Base-by-base conservation (phyloP, 2,888 invertebrate species). In the Eucera pruinosa region DNA sequence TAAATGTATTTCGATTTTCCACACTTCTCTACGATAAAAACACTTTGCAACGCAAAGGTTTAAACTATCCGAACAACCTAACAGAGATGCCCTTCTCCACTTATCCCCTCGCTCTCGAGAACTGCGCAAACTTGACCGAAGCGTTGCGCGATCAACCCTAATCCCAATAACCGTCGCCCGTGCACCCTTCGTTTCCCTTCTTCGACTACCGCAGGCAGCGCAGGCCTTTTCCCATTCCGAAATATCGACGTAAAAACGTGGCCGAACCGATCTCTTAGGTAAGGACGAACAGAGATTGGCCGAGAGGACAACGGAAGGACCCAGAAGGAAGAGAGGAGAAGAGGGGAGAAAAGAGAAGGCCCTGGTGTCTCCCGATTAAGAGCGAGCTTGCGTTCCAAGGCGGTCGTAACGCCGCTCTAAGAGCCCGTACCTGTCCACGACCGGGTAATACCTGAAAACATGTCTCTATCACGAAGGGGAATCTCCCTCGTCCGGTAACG, bases 391-490 rank as follows among this genome's bases (percentile, higher is more conserved):
- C 82, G 87, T 84, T 85, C 84, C 86, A 55, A 83, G 81, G 82
- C 80, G 86, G 82, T 88, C 89, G 89, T 90, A 90, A 90, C 87
- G 85, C 83, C 86, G 88, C 83, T 86, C 89, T 90, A 90, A 90
- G 88, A 89, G 89, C 87, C 88, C 89, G 90, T 91, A 91, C 88
- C 90, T 91, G 91, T 91, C 91, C 89, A 87, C 86, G 87, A 85
- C 78, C 86, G 88, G 90, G 89, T 91, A 90, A 91, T 90, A 89
- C 91, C 88, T 89, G 90, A 91, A 91, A 91, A 89, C 91, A 91
- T 89, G 91, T 91, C 91, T 91, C 91, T 91, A 91, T 91, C 91
- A 89, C 86, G 86, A 78, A 79, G 84, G 86, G 83, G 89, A 89
- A 90, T 91, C 91, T 91, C 85, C 88, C 80, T 86, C 82, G 78